phyloP scores from a whole-genome alignment of 2,797 vertebrate genomes.

The Anguilla megastoma region DNA sequence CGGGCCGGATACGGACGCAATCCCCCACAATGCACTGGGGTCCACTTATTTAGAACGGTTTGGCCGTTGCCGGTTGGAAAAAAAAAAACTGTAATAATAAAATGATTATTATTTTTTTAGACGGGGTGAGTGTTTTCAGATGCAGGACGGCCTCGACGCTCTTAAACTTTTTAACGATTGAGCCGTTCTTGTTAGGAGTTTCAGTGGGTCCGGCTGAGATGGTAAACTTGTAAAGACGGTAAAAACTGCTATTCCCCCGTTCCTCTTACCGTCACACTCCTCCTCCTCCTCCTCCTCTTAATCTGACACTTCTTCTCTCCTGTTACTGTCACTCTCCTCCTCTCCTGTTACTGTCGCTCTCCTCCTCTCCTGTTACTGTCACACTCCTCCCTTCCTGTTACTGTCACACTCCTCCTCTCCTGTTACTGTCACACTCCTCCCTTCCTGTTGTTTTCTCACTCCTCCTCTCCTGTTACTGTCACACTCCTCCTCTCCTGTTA shows the following conservation, averaged over 20 bases:
- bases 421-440: not conserved
- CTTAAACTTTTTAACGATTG: not conserved
- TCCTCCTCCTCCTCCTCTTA: no score
- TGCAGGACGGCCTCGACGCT: not conserved
- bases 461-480: not conserved
- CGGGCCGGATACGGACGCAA: not conserved
- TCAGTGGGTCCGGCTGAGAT: not conserved
- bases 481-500: conserved; percentile 31
- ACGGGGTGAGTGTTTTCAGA: not conserved
- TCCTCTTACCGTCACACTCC: not conserved
- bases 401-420: no score
- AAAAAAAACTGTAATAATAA: no score
- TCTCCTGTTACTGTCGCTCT: not conserved
- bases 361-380: no score
- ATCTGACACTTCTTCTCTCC: conserved; percentile 6
- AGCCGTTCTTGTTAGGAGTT: not conserved
- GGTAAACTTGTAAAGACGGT: not conserved
- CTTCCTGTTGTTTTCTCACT: no score
- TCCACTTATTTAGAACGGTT: not conserved
- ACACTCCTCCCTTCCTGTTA: no score
- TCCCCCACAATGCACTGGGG: conserved; percentile 1
- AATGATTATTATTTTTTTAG: not conserved
- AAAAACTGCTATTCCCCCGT: not conserved
- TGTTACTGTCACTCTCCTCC: conserved; percentile 35
- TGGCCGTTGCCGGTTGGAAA: not conserved